These are phyloP conservation scores for Oncorhynchus nerka DNA, from an alignment of 2,113 vertebrate genomes.

Conservation along the genomic window DNA sequence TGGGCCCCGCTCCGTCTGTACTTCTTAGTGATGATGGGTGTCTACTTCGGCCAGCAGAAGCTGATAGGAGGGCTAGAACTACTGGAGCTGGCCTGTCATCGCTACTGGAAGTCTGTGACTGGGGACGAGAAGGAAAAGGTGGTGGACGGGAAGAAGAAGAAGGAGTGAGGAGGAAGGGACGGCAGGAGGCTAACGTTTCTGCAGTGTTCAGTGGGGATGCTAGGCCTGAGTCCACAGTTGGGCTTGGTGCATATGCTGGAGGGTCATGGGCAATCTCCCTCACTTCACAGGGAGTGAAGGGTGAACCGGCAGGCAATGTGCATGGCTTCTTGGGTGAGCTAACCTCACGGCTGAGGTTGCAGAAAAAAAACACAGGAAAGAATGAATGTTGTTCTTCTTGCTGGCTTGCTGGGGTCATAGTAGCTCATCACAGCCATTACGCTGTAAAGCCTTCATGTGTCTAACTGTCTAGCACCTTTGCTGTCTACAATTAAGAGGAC, in stretches of 20 bases:
- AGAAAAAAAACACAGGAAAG: conserved; percentile 14
- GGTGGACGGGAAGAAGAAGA: conserved; percentile 72
- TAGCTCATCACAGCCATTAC: conserved; percentile 19
- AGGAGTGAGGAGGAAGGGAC: conserved; percentile 50
- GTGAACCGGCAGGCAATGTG: conserved; percentile 26
- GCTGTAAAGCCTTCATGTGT: conserved; percentile 14
- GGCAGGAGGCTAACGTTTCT: not conserved
- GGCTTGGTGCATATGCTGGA: conserved; percentile 25
- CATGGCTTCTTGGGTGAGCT: conserved; percentile 46
- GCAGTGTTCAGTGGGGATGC: not conserved
- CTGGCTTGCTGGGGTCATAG: conserved; percentile 30
- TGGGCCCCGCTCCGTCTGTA: conserved; percentile 81
- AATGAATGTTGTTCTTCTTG: conserved; percentile 37
- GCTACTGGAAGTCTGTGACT: conserved; percentile 63
- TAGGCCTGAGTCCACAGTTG: conserved; percentile 7
- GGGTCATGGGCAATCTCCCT: conserved; percentile 14
- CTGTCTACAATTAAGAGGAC: not conserved
- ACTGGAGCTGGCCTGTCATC: conserved; percentile 87
- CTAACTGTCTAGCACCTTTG: conserved; percentile 10
- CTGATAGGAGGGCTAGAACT: conserved; percentile 88
- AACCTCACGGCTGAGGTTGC: conserved; percentile 11
- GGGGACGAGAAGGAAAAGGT: conserved; percentile 30
- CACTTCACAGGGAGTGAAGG: conserved; percentile 35
- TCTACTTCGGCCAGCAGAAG: conserved; percentile 83
- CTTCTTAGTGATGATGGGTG: conserved; percentile 68